These are phyloP conservation scores for Tympanoctomys barrerae DNA, from an alignment of 2,797 vertebrate species.

Conservation along the genomic window DNA sequence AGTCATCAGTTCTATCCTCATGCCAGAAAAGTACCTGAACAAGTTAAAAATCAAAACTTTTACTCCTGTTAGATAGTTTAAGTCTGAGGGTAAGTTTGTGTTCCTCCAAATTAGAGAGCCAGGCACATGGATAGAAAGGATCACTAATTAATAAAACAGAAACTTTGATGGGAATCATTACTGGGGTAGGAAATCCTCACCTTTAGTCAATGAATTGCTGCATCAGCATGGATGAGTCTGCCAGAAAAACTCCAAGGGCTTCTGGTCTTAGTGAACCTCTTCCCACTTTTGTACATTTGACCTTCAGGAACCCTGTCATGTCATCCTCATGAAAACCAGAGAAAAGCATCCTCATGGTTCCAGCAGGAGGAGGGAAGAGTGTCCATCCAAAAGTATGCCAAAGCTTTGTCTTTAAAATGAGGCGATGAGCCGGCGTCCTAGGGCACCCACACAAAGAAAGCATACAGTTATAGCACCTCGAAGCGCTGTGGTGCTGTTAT, in stretches of 20 bases:
- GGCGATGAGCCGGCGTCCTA: background rate
- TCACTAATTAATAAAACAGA: background rate
- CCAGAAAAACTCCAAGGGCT: background rate
- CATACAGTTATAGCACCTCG: background rate
- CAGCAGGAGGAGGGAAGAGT: background rate
- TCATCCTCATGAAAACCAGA: background rate
- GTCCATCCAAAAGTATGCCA: background rate
- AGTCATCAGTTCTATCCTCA: background rate
- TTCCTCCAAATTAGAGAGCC: background rate
- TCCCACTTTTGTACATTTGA: background rate
- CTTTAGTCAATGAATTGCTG: background rate
- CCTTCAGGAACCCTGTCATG: background rate
- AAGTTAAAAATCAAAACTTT: background rate
- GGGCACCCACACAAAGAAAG: background rate
- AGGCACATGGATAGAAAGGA: background rate
- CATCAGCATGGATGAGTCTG: background rate
- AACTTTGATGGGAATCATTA: background rate
- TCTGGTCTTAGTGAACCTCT: background rate
- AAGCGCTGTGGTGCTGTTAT: background rate
- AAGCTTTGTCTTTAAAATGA: background rate
- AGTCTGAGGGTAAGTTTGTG: background rate
- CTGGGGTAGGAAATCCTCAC: background rate
- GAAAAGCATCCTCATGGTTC: background rate
- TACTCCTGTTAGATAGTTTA: background rate
- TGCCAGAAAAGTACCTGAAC: background rate